A percentile compares a stretch with the other conserved stretches of the same genome.
phyloP scores from a whole-genome alignment of 2,888 invertebrate species.

The Calliscelio sp. region DNA sequence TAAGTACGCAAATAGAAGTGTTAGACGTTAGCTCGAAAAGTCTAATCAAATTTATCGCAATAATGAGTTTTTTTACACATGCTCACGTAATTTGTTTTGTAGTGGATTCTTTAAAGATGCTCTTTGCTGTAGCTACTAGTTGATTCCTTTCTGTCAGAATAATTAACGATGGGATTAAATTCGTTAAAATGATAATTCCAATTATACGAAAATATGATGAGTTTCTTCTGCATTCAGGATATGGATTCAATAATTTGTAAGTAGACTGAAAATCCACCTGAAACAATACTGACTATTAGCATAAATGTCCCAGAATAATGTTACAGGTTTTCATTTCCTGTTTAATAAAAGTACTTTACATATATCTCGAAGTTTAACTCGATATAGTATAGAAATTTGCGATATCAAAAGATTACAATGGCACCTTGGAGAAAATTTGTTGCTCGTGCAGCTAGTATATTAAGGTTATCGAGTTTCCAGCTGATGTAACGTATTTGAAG shows the following conservation, averaged over 20 bases:
- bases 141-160: too few relatives aligned
- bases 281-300: neutral
- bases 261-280: too few relatives aligned
- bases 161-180: too few relatives aligned
- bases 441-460: constrained; percentile 65
- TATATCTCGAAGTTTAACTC: constrained; percentile 13
- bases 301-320: neutral
- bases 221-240: too few relatives aligned
- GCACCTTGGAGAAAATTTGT: constrained; percentile 64
- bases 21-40: constrained; percentile 12
- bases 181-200: too few relatives aligned
- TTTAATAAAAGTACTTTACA: constrained; percentile 18
- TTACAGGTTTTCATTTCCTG: constrained; percentile 7
- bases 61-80: constrained; percentile 33
- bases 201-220: too few relatives aligned
- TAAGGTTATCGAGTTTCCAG: constrained; percentile 79
- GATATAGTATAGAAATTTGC: constrained; percentile 45
- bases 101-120: too few relatives aligned
- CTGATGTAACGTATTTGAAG: constrained; percentile 77
- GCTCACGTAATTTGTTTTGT: too few relatives aligned
- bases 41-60: constrained; percentile 34
- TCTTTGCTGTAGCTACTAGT: too few relatives aligned
- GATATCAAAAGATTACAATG: constrained; percentile 62
- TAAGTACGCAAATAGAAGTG: constrained; percentile 45
- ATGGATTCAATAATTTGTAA: too few relatives aligned